Percentiles rank a stretch among this genome's conserved stretches.
These are phyloP conservation scores for Beroe forskalii DNA, from an alignment of 37 sponge, comb jelly and placozoan genomes.

Conservation along the genomic window DNA sequence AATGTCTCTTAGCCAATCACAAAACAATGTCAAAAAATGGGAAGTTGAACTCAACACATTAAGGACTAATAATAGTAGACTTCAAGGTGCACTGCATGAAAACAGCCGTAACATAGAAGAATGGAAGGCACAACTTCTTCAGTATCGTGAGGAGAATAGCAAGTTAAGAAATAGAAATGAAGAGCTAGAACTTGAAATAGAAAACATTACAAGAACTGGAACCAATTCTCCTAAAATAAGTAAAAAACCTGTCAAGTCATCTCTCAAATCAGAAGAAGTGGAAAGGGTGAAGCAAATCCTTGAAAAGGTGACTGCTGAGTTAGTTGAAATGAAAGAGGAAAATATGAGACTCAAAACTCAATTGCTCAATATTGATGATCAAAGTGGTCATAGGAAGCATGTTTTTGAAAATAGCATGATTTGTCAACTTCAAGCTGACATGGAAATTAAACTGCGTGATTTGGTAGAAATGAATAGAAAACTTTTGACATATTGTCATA, in stretches of 20 bases:
- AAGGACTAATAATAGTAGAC: slow-evolving; percentile 77
- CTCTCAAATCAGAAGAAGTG: slow-evolving; percentile 18
- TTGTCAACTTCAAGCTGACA: slow-evolving; percentile 41
- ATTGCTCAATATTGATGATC: background rate
- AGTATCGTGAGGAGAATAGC: slow-evolving; percentile 81
- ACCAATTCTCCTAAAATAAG: slow-evolving; percentile 15
- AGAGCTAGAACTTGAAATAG: slow-evolving; percentile 37
- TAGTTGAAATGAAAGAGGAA: slow-evolving; percentile 29
- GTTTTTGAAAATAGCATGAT: slow-evolving; percentile 40
- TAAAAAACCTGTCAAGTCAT: background rate
- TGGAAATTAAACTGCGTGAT: slow-evolving; percentile 20
- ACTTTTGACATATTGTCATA: slow-evolving; percentile 43
- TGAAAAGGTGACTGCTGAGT: slow-evolving; percentile 38
- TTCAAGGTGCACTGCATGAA: slow-evolving; percentile 82
- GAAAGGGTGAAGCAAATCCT: slow-evolving; percentile 42
- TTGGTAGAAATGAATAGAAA: slow-evolving; percentile 35
- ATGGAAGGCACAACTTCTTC: slow-evolving; percentile 85
- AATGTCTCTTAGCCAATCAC: slow-evolving; percentile 24
- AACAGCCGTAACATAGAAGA: slow-evolving; percentile 79
- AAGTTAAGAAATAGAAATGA: slow-evolving; percentile 64
- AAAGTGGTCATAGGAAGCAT: background rate
- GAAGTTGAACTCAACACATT: slow-evolving; percentile 87
- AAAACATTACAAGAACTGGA: background rate
- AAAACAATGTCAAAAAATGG: slow-evolving; percentile 83
- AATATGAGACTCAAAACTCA: slow-evolving; percentile 18